phyloP scores from a whole-genome alignment of 2,888 invertebrate genomes.

The Bedellia somnulentella region DNA sequence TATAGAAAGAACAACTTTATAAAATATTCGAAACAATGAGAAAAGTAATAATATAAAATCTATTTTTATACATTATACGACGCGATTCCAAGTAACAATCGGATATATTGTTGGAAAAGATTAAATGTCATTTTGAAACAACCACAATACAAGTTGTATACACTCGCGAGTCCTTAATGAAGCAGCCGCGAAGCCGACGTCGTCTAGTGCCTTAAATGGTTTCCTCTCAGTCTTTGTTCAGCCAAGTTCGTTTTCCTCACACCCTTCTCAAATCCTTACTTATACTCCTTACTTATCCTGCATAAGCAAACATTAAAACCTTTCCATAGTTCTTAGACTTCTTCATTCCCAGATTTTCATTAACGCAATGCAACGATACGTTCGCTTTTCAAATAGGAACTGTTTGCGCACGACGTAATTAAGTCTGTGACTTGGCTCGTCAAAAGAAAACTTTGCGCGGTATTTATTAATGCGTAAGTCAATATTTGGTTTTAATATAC shows the following conservation, averaged over 20 bases:
- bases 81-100: too few species aligned
- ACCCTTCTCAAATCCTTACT: constrained; percentile 10
- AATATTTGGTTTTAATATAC: constrained; percentile 55
- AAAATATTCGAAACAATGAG: too few species aligned
- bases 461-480: constrained; percentile 50
- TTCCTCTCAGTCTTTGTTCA: constrained; percentile 52
- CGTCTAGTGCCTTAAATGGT: constrained; percentile 50
- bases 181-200: constrained; percentile 34
- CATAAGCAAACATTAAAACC: constrained; percentile 28
- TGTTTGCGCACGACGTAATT: constrained; percentile 47
- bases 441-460: constrained; percentile 39
- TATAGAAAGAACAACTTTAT: too few species aligned
- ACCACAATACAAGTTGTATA: too few species aligned
- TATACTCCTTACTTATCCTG: constrained; percentile 20
- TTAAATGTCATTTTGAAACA: too few species aligned
- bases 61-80: too few species aligned
- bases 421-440: constrained; percentile 32
- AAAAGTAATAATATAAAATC: too few species aligned
- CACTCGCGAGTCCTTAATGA: constrained; percentile 29
- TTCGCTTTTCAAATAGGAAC: too few species aligned
- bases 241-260: constrained; percentile 38
- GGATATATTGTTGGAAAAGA: too few species aligned
- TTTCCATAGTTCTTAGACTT: constrained; percentile 45
- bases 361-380: constrained; percentile 47
- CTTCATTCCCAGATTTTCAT: constrained; percentile 47